phyloP scores from a whole-genome alignment of 2,113 vertebrate genomes.

The Scomber japonicus region DNA sequence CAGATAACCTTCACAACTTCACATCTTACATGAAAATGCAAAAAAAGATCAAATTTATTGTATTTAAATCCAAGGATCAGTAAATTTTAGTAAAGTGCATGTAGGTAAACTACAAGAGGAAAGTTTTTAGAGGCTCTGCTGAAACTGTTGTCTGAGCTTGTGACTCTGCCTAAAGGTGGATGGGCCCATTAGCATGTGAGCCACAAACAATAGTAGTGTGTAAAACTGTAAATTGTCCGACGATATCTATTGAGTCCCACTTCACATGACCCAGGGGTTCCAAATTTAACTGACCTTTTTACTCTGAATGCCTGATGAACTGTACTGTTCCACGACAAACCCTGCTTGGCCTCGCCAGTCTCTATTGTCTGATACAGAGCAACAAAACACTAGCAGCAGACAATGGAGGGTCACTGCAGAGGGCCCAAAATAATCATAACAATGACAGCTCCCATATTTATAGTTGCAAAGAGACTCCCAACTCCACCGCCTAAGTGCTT shows the following conservation, averaged over 20 bases:
- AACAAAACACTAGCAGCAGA: slow-evolving; percentile 51
- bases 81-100: no score
- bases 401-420: slow-evolving; percentile 69
- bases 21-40: not conserved
- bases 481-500: slow-evolving; percentile 53
- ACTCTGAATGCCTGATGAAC: slow-evolving; percentile 50
- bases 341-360: slow-evolving; percentile 13
- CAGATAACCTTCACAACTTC: not conserved
- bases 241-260: slow-evolving; percentile 8
- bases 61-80: not conserved
- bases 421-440: slow-evolving; percentile 73
- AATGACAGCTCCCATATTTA: slow-evolving; percentile 77
- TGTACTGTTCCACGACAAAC: slow-evolving; percentile 36
- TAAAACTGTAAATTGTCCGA: slow-evolving; percentile 10
- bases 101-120: no score
- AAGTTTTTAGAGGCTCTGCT: not conserved
- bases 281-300: slow-evolving; percentile 66
- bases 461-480: slow-evolving; percentile 63
- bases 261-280: slow-evolving; percentile 16
- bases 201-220: slow-evolving; percentile 28
- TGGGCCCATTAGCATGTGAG: not conserved
- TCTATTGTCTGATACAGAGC: slow-evolving; percentile 58
- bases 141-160: slow-evolving; percentile 10
- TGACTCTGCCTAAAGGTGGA: slow-evolving; percentile 31
- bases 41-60: not conserved